Evolutionary conservation across 2,113 vertebrate species (phyloP).

Genomic region (Hemiscyllium ocellatum): DNA sequence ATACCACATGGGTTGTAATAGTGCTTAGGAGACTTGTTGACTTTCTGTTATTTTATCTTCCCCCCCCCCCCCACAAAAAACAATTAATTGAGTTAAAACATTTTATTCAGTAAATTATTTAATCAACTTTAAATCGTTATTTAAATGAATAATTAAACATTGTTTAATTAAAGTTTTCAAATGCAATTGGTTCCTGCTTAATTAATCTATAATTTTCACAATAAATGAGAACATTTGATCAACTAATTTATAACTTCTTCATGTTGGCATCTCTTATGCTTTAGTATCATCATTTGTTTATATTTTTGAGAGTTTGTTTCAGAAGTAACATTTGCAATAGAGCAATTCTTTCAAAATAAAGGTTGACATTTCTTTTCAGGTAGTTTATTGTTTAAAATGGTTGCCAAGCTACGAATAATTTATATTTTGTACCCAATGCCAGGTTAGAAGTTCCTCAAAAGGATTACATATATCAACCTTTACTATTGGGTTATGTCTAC

Average conservation of each 20-base stretch:
- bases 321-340: neutral
- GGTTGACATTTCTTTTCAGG: neutral
- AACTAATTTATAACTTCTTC: conserved; percentile 30
- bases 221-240: conserved; percentile 36
- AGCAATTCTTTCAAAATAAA: neutral
- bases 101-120: conserved; percentile 78
- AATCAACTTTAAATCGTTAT: conserved; percentile 52
- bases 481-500: neutral
- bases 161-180: conserved; percentile 34
- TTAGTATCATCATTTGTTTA: conserved; percentile 5
- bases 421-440: neutral
- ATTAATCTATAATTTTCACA: conserved; percentile 35
- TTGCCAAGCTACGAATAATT: neutral
- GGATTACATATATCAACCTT: neutral
- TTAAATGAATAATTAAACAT: conserved; percentile 37
- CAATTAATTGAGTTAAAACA: conserved; percentile 74
- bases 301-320: neutral
- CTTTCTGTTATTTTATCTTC: conserved; percentile 52
- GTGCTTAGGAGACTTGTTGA: conserved; percentile 49
- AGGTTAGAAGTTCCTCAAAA: no score
- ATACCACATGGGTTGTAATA: conserved; percentile 77
- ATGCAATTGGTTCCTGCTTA: conserved; percentile 27
- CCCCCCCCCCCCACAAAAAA: conserved; percentile 43
- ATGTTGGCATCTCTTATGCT: conserved; percentile 14
- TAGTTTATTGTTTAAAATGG: neutral